A percentile compares a stretch with the other conserved stretches of the same genome.
Evolutionary conservation across 2,888 invertebrate genomes (phyloP).

Genomic region (Aquatica leii): DNA sequence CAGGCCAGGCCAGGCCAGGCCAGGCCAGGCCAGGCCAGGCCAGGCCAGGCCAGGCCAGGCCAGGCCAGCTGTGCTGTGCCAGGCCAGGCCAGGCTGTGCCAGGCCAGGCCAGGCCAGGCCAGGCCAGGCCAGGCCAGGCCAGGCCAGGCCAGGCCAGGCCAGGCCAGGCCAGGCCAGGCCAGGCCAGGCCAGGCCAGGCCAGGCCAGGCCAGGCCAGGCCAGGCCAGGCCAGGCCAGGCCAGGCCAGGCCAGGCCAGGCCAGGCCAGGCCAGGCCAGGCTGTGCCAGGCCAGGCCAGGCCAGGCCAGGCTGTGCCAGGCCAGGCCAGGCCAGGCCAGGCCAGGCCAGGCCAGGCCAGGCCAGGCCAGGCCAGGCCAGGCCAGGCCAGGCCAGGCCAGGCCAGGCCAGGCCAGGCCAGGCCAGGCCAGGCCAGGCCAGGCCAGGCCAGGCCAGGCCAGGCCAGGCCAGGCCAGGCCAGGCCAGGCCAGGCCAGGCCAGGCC

Average conservation of each 20-base stretch:
- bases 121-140: not conserved
- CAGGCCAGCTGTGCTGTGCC: not conserved
- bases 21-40: not conserved
- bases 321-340: not conserved
- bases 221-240: not conserved
- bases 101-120: not conserved
- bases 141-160: not conserved
- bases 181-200: not conserved
- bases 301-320: no score
- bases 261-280: no score
- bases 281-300: no score
- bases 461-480: conserved; percentile 9
- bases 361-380: not conserved
- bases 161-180: not conserved
- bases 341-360: not conserved
- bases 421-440: conserved; percentile 6
- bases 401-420: conserved; percentile 7
- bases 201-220: not conserved
- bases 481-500: conserved; percentile 6
- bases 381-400: conserved; percentile 1
- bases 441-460: conserved; percentile 1
- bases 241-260: not conserved
- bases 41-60: not conserved
- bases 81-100: not conserved
- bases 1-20: conserved; percentile 1